Base-by-base conservation (phyloP, 2,797 vertebrate species). In the Lepilemur septentrionalis region DNA sequence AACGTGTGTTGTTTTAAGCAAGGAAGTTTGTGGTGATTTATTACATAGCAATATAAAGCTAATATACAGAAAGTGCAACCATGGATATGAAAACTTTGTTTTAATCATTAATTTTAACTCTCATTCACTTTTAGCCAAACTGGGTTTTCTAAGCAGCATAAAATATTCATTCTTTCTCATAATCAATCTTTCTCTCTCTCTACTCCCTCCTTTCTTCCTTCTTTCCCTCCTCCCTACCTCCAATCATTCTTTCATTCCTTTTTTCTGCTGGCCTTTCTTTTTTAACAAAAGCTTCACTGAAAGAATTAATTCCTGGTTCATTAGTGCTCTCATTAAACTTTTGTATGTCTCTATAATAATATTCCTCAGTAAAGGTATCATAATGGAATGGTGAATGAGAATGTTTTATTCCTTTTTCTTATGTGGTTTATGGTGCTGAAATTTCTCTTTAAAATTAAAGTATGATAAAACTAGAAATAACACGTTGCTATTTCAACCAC, bases 61-160 rank as follows among this genome's bases (percentile, higher is more conserved):
- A 93, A 85, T 67, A 25, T 46, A 23, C 7, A 81, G 22, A 75
- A 7, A 91, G 30, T 52, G 13, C 13, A 75, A 69, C 75, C 18
- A 83, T 11, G 14, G 38, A 43, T 87, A 81, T 75, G 18, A 86
- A 92, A 94, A 81, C 17, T 55, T 38, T 67, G 6, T 83, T 95
- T 95, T 82, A 87, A 82, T 91, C 32, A 93, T 69, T 69, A 85
- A 63, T 81, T 92, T 89, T 69, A 95, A 95, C 35, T 41, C 65
- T 75, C 46, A 79, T 85, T 81, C 20, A 61, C 41, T n/a, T 69
- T 80, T 28, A 78, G 69, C 28, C 30, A 76, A 87, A 15, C 28
- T 76, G 48, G 22, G 43, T 79, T 59, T 89, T 89, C 35, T 78
- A 91, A 70, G 82, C 23, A 50, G 22, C 2, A 28, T 59, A 75